Evolutionary conservation across 2,113 vertebrate species (phyloP).

Genomic region (Morone chrysops): DNA sequence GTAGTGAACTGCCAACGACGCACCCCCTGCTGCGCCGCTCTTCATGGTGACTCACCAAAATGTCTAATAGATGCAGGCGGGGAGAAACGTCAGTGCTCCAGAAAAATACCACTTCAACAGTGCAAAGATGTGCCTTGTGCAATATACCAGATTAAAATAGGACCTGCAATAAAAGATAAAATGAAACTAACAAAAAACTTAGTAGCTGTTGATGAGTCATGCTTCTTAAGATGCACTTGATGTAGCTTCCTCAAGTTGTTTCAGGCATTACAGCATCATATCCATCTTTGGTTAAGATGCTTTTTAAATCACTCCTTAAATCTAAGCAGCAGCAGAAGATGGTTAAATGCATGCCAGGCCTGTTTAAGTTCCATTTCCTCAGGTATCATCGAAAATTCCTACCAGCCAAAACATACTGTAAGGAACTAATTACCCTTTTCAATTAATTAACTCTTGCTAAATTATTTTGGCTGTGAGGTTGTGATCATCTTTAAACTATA

Average conservation of each 20-base stretch:
- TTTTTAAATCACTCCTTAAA: slow-evolving; percentile 26
- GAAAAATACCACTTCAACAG: slow-evolving; percentile 15
- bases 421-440: slow-evolving; percentile 30
- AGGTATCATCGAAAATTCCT: slow-evolving; percentile 8
- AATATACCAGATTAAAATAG: background rate
- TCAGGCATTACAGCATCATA: background rate
- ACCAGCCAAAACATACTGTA: slow-evolving; percentile 7
- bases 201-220: slow-evolving; percentile 3
- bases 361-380: slow-evolving; percentile 4
- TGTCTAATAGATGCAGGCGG: background rate
- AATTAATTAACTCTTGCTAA: slow-evolving; percentile 38
- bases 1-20: background rate
- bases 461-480: slow-evolving; percentile 28
- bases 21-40: background rate
- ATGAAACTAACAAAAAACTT: slow-evolving; percentile 1
- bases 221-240: background rate
- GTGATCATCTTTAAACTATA: slow-evolving; percentile 26
- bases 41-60: slow-evolving; percentile 38
- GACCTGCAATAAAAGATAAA: slow-evolving; percentile 3
- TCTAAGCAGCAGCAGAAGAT: background rate
- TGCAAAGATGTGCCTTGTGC: background rate
- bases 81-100: background rate
- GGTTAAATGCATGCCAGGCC: background rate
- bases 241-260: background rate
- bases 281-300: slow-evolving; percentile 10